Conservation (phyloP, 2,888 invertebrate genomes). For the Dysmachus trigonus region DNA sequence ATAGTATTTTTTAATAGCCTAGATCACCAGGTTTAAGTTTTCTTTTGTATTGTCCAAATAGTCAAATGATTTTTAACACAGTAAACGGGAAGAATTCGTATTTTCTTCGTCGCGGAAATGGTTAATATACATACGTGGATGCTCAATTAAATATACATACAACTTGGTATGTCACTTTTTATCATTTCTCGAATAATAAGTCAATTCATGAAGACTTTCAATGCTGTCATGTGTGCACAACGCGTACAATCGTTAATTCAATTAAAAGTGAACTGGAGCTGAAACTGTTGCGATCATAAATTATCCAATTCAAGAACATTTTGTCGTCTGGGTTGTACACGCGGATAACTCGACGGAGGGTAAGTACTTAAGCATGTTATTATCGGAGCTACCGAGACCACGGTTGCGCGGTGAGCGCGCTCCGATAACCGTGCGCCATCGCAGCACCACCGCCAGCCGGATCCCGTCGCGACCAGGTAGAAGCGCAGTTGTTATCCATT, state of each 20-base stretch:
- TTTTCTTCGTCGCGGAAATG: not conserved
- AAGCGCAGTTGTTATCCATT: conserved; percentile 25
- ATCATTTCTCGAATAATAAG: not conserved
- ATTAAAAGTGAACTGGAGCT: conserved; percentile 52
- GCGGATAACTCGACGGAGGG: conserved; percentile 18
- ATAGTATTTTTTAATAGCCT: no score
- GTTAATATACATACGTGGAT: not conserved
- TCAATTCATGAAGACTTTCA: conserved; percentile 27
- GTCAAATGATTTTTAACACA: no score
- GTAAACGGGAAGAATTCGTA: no score
- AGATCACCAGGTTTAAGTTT: no score
- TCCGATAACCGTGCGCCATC: not conserved
- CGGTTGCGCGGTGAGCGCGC: not conserved
- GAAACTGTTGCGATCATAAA: conserved; percentile 52
- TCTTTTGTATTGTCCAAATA: no score
- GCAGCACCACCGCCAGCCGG: not conserved
- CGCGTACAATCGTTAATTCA: conserved; percentile 49
- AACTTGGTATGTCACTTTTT: not conserved
- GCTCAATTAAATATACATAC: not conserved
- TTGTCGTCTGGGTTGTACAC: conserved; percentile 51
- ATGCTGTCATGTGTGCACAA: conserved; percentile 23
- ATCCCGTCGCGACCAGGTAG: not conserved
- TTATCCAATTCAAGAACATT: conserved; percentile 54
- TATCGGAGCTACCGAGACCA: not conserved
- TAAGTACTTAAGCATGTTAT: conserved; percentile 38